A percentile compares a stretch with the other conserved stretches of the same genome.
Evolutionary conservation across 1,140 invertebrate species (phyloP).

Genomic region (Nasonia longicornis): DNA sequence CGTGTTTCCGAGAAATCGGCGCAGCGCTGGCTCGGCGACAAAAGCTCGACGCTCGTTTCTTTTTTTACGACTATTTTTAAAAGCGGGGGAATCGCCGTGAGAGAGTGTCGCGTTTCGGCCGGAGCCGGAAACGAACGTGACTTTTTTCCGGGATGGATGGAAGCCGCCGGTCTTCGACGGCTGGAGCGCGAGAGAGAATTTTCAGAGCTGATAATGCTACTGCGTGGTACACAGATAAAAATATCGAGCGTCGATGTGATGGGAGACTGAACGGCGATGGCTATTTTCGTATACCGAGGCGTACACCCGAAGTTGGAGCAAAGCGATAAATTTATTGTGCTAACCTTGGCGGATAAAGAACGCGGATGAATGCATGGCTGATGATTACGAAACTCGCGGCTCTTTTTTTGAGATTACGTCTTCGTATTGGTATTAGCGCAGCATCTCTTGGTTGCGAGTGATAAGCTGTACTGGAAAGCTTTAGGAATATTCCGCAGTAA

Average conservation of each 20-base stretch:
- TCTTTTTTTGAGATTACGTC: background rate
- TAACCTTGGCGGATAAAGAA: background rate
- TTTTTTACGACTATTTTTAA: conserved; percentile 20
- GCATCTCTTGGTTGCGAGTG: no score
- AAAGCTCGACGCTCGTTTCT: conserved; percentile 1
- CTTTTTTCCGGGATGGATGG: background rate
- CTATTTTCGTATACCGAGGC: background rate
- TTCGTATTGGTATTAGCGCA: no score
- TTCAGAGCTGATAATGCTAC: background rate
- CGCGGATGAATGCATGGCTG: background rate
- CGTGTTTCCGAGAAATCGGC: conserved; percentile 1
- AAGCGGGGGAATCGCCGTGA: background rate
- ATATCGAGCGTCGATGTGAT: background rate
- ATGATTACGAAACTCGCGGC: background rate
- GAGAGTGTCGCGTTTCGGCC: background rate
- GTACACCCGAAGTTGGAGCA: background rate
- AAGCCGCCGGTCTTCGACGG: background rate
- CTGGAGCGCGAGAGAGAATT: background rate
- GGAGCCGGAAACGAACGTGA: background rate
- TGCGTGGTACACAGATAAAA: background rate
- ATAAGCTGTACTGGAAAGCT: background rate
- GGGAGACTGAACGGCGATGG: conserved; percentile 2
- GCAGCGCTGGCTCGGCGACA: conserved; percentile 2
- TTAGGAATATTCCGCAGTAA: background rate
- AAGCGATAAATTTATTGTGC: background rate